These are phyloP conservation scores for Eumeta japonica DNA, from an alignment of 1,140 invertebrate species.

Conservation along the genomic window DNA sequence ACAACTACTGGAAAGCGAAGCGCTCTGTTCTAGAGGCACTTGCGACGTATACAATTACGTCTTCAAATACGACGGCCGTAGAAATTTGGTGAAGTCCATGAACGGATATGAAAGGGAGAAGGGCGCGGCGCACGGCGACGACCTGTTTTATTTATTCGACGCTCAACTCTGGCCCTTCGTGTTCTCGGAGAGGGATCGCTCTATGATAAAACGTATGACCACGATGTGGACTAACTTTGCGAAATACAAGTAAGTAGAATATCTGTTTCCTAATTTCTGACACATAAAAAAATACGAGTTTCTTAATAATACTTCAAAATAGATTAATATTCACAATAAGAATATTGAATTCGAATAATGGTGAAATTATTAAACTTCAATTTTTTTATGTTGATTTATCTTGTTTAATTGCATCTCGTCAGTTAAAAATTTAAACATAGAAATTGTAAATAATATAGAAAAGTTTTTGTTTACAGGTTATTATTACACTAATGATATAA, in stretches of 20 bases:
- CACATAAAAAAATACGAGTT: too few relatives aligned
- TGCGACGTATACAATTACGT: slow-evolving; percentile 35
- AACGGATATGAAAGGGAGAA: slow-evolving; percentile 16
- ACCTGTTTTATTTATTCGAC: slow-evolving; percentile 44
- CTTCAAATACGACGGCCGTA: slow-evolving; percentile 32
- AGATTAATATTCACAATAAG: too few relatives aligned
- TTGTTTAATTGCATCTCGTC: too few relatives aligned
- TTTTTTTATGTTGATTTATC: too few relatives aligned
- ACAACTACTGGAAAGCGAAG: slow-evolving; percentile 29
- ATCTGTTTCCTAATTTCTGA: too few relatives aligned
- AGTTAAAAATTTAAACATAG: too few relatives aligned
- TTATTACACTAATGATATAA: too few relatives aligned
- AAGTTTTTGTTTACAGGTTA: too few relatives aligned
- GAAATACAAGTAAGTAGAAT: slow-evolving; percentile 43
- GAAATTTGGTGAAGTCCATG: slow-evolving; percentile 31
- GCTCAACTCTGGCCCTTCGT: slow-evolving; percentile 22
- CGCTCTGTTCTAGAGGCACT: slow-evolving; percentile 14
- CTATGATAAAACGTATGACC: slow-evolving; percentile 31
- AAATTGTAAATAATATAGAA: too few relatives aligned
- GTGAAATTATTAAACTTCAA: too few relatives aligned
- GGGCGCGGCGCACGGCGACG: slow-evolving; percentile 43
- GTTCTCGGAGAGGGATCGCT: slow-evolving; percentile 21
- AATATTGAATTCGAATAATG: too few relatives aligned
- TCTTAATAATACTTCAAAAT: too few relatives aligned
- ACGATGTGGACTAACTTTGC: slow-evolving; percentile 46